Conservation (phyloP, 2,888 invertebrate species). For the Apomyelois bistriatella region DNA sequence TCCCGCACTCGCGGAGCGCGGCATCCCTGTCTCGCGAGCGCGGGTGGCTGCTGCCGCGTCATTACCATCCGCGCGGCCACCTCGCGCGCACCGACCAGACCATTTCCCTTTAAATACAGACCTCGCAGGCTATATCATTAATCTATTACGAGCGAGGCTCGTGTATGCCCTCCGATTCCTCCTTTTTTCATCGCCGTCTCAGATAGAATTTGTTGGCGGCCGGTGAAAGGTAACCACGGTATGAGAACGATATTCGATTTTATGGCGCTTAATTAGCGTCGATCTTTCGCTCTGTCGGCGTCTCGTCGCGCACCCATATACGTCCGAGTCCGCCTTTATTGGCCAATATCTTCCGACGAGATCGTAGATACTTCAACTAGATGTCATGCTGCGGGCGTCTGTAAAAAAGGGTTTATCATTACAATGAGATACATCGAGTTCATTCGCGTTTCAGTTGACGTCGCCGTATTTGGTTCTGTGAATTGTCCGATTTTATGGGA, state of each 20-base stretch:
- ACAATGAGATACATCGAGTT: conserved; percentile 16
- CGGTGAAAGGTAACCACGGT: conserved; percentile 66
- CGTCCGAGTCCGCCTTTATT: conserved; percentile 53
- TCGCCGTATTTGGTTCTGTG: conserved; percentile 28
- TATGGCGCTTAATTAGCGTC: conserved; percentile 74
- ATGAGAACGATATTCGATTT: conserved; percentile 68
- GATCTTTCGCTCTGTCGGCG: conserved; percentile 63
- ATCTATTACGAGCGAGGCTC: conserved; percentile 70
- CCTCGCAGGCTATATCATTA: conserved; percentile 72
- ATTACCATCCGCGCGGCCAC: conserved; percentile 41
- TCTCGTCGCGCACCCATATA: conserved; percentile 50
- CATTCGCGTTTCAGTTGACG: conserved; percentile 5
- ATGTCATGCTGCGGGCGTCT: conserved; percentile 48
- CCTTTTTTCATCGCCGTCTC: conserved; percentile 47
- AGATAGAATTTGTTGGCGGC: conserved; percentile 51
- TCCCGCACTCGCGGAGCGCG: conserved; percentile 34
- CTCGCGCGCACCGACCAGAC: conserved; percentile 38
- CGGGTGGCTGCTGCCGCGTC: conserved; percentile 57
- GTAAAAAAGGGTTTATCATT: conserved; percentile 41
- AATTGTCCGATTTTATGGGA: conserved; percentile 34
- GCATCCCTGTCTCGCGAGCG: conserved; percentile 44
- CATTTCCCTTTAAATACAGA: conserved; percentile 61
- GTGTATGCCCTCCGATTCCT: conserved; percentile 55
- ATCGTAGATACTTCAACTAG: conserved; percentile 58
- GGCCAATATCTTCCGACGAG: conserved; percentile 50